Conservation (phyloP, 1,140 invertebrate genomes). For the Akabosia matsudoensis region DNA sequence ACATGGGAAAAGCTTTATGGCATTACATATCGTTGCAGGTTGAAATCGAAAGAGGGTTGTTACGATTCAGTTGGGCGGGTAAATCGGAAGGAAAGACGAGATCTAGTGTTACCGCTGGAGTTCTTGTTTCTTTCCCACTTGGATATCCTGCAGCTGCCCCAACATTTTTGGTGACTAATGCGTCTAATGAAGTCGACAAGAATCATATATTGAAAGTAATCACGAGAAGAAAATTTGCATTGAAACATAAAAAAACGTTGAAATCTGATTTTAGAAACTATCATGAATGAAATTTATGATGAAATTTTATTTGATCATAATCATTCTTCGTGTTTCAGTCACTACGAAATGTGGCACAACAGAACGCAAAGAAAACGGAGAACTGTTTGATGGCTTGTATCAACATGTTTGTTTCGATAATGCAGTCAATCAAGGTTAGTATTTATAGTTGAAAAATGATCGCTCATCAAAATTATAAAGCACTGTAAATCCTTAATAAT, state of each 20-base stretch:
- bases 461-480: no score
- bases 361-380: slow-evolving; percentile 70
- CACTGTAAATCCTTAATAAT: background rate
- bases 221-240: no score
- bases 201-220: slow-evolving; percentile 59
- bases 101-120: slow-evolving; percentile 57
- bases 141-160: slow-evolving; percentile 71
- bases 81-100: slow-evolving; percentile 39
- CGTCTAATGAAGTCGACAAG: slow-evolving; percentile 42
- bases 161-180: slow-evolving; percentile 61
- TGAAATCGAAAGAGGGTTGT: slow-evolving; percentile 40
- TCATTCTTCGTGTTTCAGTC: no score
- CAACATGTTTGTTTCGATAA: slow-evolving; percentile 65
- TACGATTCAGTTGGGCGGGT: slow-evolving; percentile 42
- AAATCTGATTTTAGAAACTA: no score
- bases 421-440: slow-evolving; percentile 55
- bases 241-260: no score
- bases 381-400: slow-evolving; percentile 77
- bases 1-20: background rate
- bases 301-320: no score
- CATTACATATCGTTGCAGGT: slow-evolving; percentile 8
- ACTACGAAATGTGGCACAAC: slow-evolving; percentile 68
- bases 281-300: background rate
- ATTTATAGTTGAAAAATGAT: background rate
- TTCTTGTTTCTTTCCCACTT: slow-evolving; percentile 75